phyloP scores from a whole-genome alignment of 2,888 invertebrate genomes.

The Coecobrya sp. region DNA sequence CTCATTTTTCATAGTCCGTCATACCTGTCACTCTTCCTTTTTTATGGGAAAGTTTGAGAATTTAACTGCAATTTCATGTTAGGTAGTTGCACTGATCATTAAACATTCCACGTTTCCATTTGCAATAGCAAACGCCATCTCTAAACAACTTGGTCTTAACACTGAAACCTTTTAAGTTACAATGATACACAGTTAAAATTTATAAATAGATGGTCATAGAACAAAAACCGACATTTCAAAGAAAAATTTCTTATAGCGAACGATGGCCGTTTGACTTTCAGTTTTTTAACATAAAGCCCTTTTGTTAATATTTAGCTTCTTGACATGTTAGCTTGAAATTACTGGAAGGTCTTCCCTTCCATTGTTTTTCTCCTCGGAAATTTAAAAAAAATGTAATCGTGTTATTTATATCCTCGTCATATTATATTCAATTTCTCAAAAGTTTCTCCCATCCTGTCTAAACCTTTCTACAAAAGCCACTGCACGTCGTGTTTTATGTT shows the following conservation, averaged over 20 bases:
- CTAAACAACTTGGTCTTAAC: too few species aligned
- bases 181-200: not conserved
- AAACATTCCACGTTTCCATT: too few species aligned
- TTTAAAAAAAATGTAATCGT: conserved; percentile 40
- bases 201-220: not conserved
- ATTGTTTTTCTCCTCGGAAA: too few species aligned
- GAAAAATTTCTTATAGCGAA: not conserved
- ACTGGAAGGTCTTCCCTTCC: not conserved
- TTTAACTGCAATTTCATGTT: not conserved
- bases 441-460: conserved; percentile 39
- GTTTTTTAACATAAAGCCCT: not conserved
- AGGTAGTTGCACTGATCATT: not conserved
- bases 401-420: conserved; percentile 56
- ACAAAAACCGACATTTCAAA: not conserved
- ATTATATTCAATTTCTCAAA: not conserved
- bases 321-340: not conserved
- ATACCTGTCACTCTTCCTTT: conserved; percentile 56
- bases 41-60: not conserved
- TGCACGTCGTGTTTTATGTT: conserved; percentile 23
- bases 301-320: not conserved
- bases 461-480: not conserved
- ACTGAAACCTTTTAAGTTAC: too few species aligned
- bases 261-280: not conserved
- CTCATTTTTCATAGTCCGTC: conserved; percentile 76
- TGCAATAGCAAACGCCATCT: too few species aligned